phyloP scores from a whole-genome alignment of 2,797 vertebrate species.

The Macrochelys suwanniensis region DNA sequence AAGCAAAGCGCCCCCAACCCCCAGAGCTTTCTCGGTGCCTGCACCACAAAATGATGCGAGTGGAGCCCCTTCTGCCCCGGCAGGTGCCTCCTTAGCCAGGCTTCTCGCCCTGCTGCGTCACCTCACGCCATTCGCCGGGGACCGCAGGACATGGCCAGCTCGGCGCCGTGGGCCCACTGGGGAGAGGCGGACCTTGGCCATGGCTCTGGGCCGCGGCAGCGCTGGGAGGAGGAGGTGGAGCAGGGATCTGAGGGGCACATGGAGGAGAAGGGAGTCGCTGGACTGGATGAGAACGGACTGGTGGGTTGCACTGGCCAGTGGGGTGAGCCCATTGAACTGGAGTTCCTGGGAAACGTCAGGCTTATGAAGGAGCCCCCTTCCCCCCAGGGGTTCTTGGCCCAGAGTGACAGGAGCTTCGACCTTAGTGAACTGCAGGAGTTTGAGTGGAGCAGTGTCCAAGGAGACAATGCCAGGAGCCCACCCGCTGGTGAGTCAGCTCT shows the following conservation, averaged over 20 bases:
- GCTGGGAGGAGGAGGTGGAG: constrained; percentile 42
- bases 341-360: constrained; percentile 45
- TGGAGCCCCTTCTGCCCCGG: constrained; percentile 32
- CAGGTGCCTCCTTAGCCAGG: neutral
- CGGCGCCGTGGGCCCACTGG: constrained; percentile 56
- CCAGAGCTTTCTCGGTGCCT: neutral
- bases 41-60: constrained; percentile 71
- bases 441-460: neutral
- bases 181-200: constrained; percentile 42
- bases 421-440: constrained; percentile 56
- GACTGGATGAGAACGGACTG: neutral
- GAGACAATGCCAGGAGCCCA: constrained; percentile 10
- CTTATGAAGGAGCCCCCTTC: neutral
- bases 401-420: constrained; percentile 18
- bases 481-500: constrained; percentile 47
- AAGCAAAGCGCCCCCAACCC: neutral
- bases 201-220: neutral
- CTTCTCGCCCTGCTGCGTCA: neutral
- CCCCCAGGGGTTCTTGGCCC: constrained; percentile 39
- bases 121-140: neutral
- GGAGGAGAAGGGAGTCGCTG: constrained; percentile 85
- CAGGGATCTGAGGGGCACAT: constrained; percentile 79
- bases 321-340: neutral
- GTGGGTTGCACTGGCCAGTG: neutral
- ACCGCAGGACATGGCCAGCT: constrained; percentile 70